A percentile compares a stretch with the other conserved stretches of the same genome.
Conservation (phyloP, 2,888 invertebrate species). For the Nephrotoma flavescens region DNA sequence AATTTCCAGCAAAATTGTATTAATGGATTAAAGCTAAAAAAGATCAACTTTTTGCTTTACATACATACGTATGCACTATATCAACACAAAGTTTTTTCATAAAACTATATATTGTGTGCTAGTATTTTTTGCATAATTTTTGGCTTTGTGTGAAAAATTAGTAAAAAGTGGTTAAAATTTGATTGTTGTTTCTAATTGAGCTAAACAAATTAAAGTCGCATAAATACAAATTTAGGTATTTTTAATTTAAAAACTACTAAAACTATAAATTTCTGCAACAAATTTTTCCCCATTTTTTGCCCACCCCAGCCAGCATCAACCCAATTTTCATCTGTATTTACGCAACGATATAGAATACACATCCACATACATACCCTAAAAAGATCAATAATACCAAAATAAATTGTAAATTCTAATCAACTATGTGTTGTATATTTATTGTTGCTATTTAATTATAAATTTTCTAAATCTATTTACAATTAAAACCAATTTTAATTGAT, state of each 20-base stretch:
- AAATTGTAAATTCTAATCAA: background rate
- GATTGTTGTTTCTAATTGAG: background rate
- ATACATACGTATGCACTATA: background rate
- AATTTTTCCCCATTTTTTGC: too few species aligned
- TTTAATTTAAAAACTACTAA: too few species aligned
- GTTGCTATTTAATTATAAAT: background rate
- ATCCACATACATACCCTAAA: background rate
- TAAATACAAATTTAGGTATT: background rate
- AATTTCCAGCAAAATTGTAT: background rate
- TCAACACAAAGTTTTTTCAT: background rate
- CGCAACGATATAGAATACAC: too few species aligned
- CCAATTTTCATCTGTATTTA: too few species aligned
- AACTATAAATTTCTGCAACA: too few species aligned
- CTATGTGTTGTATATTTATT: background rate
- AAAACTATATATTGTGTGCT: background rate
- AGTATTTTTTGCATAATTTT: background rate
- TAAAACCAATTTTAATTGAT: background rate
- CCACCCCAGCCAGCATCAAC: too few species aligned
- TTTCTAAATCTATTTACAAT: background rate
- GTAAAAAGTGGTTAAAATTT: background rate
- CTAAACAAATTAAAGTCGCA: background rate
- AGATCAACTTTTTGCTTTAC: background rate
- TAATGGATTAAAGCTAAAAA: background rate
- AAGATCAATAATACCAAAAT: background rate
- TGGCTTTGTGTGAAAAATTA: background rate